phyloP scores from a whole-genome alignment of 2,888 invertebrate genomes.

The Campopleginae sp. region DNA sequence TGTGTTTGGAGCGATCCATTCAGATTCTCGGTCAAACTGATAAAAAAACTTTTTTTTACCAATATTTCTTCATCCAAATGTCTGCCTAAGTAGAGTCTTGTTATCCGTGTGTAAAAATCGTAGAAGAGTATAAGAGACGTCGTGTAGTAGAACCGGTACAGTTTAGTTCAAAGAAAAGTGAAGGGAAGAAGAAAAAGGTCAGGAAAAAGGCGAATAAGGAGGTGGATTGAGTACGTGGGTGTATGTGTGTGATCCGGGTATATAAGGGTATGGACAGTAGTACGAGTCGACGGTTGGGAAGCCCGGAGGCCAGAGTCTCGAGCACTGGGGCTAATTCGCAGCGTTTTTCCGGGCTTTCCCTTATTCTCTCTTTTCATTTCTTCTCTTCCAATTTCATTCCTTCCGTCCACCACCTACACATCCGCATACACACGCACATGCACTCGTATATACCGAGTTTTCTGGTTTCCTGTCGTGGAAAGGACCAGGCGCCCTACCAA shows the following conservation, averaged over 20 bases:
- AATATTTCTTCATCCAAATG: no score
- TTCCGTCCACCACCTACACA: constrained; percentile 34
- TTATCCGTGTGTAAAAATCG: constrained; percentile 8
- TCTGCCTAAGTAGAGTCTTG: background rate
- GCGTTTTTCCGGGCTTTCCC: constrained; percentile 63
- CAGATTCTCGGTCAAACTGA: background rate
- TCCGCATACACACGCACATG: background rate
- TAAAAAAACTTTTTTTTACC: background rate
- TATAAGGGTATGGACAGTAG: background rate
- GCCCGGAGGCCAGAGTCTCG: constrained; percentile 44
- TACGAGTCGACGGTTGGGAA: constrained; percentile 38
- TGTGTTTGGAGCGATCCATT: no score
- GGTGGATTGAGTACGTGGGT: background rate
- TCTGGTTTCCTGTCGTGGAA: constrained; percentile 40
- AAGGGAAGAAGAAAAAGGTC: constrained; percentile 14
- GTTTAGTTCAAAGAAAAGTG: constrained; percentile 15
- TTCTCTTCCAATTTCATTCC: constrained; percentile 38
- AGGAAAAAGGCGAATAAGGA: constrained; percentile 19
- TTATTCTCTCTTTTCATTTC: constrained; percentile 34
- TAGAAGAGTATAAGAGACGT: constrained; percentile 14
- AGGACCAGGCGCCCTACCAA: constrained; percentile 33
- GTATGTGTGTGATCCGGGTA: background rate
- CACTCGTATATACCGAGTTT: constrained; percentile 6
- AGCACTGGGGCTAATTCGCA: constrained; percentile 67
- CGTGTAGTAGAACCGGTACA: constrained; percentile 18